Evolutionary conservation across 2,888 invertebrate species (phyloP).

Genomic region (Leucozona laternaria): DNA sequence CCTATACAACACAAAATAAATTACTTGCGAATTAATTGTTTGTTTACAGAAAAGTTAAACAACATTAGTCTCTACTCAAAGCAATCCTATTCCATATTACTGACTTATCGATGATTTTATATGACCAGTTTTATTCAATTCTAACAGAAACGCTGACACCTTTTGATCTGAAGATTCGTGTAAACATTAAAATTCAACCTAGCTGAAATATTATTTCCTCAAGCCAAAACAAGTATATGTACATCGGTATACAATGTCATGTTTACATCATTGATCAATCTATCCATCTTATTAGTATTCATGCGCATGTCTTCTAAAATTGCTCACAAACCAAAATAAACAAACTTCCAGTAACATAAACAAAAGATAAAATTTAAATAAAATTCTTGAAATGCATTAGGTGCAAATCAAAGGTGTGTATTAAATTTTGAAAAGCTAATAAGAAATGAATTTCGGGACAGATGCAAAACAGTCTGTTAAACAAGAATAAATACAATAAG

Average conservation of each 20-base stretch:
- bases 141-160: constrained; percentile 36
- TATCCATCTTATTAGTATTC: constrained; percentile 12
- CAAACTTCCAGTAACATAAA: constrained; percentile 49
- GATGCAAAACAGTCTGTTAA: not conserved
- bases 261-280: constrained; percentile 42
- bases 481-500: not conserved
- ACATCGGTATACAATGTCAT: constrained; percentile 30
- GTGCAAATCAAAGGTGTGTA: not conserved
- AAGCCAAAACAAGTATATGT: not conserved
- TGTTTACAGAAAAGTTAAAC: not conserved
- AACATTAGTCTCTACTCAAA: not conserved
- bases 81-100: not conserved
- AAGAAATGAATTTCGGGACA: not conserved
- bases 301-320: constrained; percentile 27
- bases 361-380: constrained; percentile 24
- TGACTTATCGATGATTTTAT: constrained; percentile 6
- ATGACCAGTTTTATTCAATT: not conserved
- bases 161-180: constrained; percentile 53
- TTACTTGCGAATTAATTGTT: not conserved
- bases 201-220: constrained; percentile 44
- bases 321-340: constrained; percentile 59
- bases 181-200: constrained; percentile 23
- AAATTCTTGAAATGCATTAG: not conserved
- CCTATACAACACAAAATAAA: not conserved
- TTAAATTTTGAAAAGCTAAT: not conserved